Evolutionary conservation across 37 sponge, comb jelly and placozoan genomes (phyloP).

Genomic region (Axinella damicornis): DNA sequence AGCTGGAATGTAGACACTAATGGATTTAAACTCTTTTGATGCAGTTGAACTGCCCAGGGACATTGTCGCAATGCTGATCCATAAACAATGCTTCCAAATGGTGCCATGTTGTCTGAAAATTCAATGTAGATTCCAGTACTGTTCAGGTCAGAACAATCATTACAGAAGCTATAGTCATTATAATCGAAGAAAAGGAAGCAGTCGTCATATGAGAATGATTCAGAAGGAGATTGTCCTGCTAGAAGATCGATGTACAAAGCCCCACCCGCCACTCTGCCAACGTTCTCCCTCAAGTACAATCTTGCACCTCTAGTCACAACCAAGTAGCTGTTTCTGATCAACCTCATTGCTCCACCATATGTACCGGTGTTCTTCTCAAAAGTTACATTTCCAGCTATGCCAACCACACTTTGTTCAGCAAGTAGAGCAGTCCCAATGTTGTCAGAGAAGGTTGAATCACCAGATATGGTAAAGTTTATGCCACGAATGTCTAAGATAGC

Average conservation of each 20-base stretch:
- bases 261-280: constrained; percentile 39
- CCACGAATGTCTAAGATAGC: neutral
- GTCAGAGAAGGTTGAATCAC: neutral
- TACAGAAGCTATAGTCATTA: constrained; percentile 11
- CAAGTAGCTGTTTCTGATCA: neutral
- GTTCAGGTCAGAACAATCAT: constrained; percentile 9
- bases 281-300: constrained; percentile 15
- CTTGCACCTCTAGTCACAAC: neutral
- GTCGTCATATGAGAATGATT: neutral
- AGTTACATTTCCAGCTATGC: constrained; percentile 17
- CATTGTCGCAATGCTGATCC: constrained; percentile 42
- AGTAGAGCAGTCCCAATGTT: constrained; percentile 20
- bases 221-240: neutral
- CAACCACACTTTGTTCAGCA: neutral
- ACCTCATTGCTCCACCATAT: constrained; percentile 33
- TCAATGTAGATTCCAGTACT: neutral
- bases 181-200: constrained; percentile 54
- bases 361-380: constrained; percentile 25
- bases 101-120: constrained; percentile 35
- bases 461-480: constrained; percentile 19
- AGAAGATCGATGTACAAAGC: constrained; percentile 14
- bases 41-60: constrained; percentile 40
- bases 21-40: neutral
- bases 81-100: constrained; percentile 26
- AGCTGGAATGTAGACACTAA: neutral